Base-by-base conservation (phyloP, 2,113 vertebrate species). In the Plestiodon gilberti region DNA sequence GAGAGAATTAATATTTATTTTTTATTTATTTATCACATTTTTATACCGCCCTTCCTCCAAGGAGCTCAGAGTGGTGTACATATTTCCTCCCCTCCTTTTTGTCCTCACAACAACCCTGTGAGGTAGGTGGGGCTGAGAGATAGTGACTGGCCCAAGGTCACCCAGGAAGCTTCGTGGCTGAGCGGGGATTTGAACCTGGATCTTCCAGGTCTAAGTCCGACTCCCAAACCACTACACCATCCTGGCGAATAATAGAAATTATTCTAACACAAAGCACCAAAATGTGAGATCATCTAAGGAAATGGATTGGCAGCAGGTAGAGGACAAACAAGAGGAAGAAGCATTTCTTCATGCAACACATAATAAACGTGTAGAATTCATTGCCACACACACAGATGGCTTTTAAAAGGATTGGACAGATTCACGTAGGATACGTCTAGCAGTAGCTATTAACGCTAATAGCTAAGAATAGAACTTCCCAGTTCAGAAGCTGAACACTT, bases 321-420 rank as follows among this genome's bases (percentile, higher is more conserved):
- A 75, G 57, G n/a, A 64, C 22, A 87, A 81, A 75, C 40, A 75
- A 81, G 75, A 81, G 71, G 25, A 52, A 81, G 25, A 52, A 81
- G 40, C 28, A 30, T 15, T 52, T 62, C 23, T 78, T 75, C 28
- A 35, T 18, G n/a, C 2, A 38, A 55, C 18, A 4, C 35, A 74
- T n/a, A 81, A 43, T 71, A 61, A 87, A 65, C 23, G 64, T 35
- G 57, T 35, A 62, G 69, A 30, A 55, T 52, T 55, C 67, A 62
- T 80, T 87, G 78, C 43, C 40, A 74, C 8, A 81, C 52, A 40
- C 69, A 87, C 69, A 38, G 69, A 65, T 80, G 70, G 78, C 70
- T 81, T 86, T 81, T 62, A 81, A 75, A 81, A 64, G 70, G 71
- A 75, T 75, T 81, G 78, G 78, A 40, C 85, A 81, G 70, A 81